Percentiles rank a stretch among this genome's conserved stretches.
These are phyloP conservation scores for Epirrhoe alternata DNA, from an alignment of 2,888 invertebrate genomes.

Conservation along the genomic window DNA sequence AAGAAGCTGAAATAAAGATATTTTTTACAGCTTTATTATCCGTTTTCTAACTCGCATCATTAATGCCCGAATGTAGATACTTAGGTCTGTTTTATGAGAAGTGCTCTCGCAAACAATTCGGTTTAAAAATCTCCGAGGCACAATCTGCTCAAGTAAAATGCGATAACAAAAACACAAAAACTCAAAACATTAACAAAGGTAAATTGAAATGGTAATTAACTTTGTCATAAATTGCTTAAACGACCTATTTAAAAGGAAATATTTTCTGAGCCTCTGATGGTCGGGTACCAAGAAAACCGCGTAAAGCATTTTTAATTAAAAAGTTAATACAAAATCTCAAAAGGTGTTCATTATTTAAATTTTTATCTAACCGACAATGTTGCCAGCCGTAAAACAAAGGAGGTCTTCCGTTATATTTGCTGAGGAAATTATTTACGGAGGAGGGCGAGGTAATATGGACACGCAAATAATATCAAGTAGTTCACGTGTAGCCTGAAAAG, in stretches of 20 bases:
- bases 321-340: conserved; percentile 33
- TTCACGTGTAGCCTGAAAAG: too few relatives aligned
- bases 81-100: not conserved
- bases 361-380: conserved; percentile 38
- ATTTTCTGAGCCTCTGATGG: conserved; percentile 16
- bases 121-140: conserved; percentile 1
- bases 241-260: conserved; percentile 31
- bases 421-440: conserved; percentile 29
- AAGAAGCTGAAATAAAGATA: too few relatives aligned
- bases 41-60: not conserved
- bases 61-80: not conserved
- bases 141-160: conserved; percentile 18
- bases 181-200: conserved; percentile 31
- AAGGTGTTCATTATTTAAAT: conserved; percentile 38
- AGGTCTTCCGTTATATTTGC: conserved; percentile 33
- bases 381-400: conserved; percentile 35
- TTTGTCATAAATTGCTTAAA: conserved; percentile 35
- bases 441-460: conserved; percentile 22
- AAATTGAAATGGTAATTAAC: conserved; percentile 36
- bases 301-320: conserved; percentile 36
- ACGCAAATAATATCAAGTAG: not conserved
- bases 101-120: not conserved
- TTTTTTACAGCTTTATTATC: too few relatives aligned
- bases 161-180: conserved; percentile 25
- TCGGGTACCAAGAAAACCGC: conserved; percentile 18